These are phyloP conservation scores for Conus ventricosus DNA, from an alignment of 1,140 invertebrate species.

Conservation along the genomic window DNA sequence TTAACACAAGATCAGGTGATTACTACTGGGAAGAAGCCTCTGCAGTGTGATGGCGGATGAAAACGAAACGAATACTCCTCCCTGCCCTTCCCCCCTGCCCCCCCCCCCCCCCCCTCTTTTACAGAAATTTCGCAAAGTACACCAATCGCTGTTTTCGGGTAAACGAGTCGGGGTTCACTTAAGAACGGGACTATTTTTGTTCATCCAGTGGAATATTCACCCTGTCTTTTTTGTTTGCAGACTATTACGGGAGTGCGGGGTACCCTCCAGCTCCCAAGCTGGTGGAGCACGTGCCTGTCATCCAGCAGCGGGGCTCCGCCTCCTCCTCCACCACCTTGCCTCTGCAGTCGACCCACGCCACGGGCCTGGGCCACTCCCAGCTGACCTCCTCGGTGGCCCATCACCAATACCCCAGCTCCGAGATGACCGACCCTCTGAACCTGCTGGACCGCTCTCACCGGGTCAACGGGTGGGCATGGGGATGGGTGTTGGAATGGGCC, in stretches of 20 bases:
- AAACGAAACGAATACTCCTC: no score
- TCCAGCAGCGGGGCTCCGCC: conserved; percentile 56
- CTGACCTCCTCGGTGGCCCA: conserved; percentile 25
- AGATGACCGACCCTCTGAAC: conserved; percentile 61
- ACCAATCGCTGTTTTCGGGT: no score
- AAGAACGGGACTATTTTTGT: no score
- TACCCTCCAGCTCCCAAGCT: conserved; percentile 51
- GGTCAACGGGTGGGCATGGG: conserved; percentile 14
- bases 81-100: no score
- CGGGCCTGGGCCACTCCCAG: background rate
- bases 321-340: conserved; percentile 31
- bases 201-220: no score
- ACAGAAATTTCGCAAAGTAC: no score
- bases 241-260: conserved; percentile 46
- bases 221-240: conserved; percentile 33
- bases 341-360: background rate
- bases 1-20: no score
- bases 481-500: background rate
- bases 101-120: no score
- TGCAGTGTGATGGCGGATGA: no score
- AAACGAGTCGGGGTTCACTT: no score
- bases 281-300: conserved; percentile 70
- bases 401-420: conserved; percentile 33
- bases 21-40: no score
- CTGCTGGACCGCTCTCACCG: conserved; percentile 63